Conservation (phyloP, 2,888 invertebrate species). For the Papilio protenor region DNA sequence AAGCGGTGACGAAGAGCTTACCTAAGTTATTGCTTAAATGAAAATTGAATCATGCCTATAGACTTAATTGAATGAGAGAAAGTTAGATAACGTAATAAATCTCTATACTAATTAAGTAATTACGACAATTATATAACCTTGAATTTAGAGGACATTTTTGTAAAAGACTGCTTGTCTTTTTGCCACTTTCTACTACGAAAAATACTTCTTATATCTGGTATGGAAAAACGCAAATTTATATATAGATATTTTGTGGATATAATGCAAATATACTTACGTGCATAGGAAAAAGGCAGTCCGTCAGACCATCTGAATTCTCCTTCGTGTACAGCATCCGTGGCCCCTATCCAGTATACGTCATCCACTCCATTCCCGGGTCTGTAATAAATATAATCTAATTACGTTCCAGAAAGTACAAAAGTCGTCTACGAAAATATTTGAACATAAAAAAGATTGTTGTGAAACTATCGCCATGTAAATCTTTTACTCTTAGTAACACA, state of each 20-base stretch:
- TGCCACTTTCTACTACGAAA: too few relatives aligned
- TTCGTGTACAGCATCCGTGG: constrained; percentile 89
- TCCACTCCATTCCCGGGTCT: constrained; percentile 88
- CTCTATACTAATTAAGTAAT: neutral
- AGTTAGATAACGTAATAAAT: neutral
- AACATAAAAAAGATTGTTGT: neutral
- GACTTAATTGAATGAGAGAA: neutral
- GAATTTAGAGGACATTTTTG: neutral
- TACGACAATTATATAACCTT: neutral
- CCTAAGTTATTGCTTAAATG: constrained; percentile 24
- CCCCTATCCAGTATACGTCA: constrained; percentile 92
- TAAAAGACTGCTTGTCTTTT: too few relatives aligned
- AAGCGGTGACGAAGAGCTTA: neutral
- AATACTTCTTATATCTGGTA: too few relatives aligned
- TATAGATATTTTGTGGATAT: too few relatives aligned
- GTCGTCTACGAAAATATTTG: too few relatives aligned
- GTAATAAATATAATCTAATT: constrained; percentile 52
- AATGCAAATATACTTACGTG: constrained; percentile 85
- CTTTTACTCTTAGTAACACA: too few relatives aligned
- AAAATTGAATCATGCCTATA: neutral
- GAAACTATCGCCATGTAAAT: neutral
- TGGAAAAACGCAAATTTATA: too few relatives aligned
- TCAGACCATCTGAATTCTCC: constrained; percentile 93
- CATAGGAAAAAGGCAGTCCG: constrained; percentile 88
- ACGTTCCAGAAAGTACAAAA: neutral